Conservation (phyloP, 2,797 vertebrate species). For the Odontamblyopus rebecca region DNA sequence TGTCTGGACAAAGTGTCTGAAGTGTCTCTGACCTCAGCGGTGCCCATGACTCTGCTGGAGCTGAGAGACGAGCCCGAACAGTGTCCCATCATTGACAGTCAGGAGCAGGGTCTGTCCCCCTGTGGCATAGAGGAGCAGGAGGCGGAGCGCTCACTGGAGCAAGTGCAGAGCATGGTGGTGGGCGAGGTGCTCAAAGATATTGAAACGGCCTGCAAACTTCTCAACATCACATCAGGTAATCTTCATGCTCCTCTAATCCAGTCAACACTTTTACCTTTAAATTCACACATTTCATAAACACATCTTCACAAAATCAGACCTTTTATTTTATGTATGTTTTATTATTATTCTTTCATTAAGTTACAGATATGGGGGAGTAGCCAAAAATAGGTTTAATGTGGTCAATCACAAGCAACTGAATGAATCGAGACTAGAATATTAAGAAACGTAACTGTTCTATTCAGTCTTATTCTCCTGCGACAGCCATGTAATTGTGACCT, state of each 20-base stretch:
- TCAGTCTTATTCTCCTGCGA: slow-evolving; percentile 58
- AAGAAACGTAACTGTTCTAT: slow-evolving; percentile 52
- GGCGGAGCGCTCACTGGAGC: slow-evolving; percentile 93
- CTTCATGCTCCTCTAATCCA: neutral
- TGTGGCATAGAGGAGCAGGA: slow-evolving; percentile 81
- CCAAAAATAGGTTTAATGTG: slow-evolving; percentile 9
- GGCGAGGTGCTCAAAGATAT: slow-evolving; percentile 98
- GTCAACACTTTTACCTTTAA: slow-evolving; percentile 12
- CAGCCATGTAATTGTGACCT: slow-evolving; percentile 73
- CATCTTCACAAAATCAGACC: neutral
- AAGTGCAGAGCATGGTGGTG: slow-evolving; percentile 97
- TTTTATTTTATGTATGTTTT: neutral
- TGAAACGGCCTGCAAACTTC: slow-evolving; percentile 95
- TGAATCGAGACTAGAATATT: slow-evolving; percentile 21
- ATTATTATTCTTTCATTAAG: neutral
- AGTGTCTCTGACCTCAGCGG: slow-evolving; percentile 43
- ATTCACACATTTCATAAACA: too few relatives aligned
- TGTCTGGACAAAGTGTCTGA: slow-evolving; percentile 83
- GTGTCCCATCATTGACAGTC: slow-evolving; percentile 97
- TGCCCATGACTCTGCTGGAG: slow-evolving; percentile 45
- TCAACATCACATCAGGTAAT: slow-evolving; percentile 92
- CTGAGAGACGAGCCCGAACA: slow-evolving; percentile 78
- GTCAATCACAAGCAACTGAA: slow-evolving; percentile 28
- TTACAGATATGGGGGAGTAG: neutral
- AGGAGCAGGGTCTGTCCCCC: slow-evolving; percentile 83